phyloP scores from a whole-genome alignment of 1,140 invertebrate species.

The Melitaea cinxia region DNA sequence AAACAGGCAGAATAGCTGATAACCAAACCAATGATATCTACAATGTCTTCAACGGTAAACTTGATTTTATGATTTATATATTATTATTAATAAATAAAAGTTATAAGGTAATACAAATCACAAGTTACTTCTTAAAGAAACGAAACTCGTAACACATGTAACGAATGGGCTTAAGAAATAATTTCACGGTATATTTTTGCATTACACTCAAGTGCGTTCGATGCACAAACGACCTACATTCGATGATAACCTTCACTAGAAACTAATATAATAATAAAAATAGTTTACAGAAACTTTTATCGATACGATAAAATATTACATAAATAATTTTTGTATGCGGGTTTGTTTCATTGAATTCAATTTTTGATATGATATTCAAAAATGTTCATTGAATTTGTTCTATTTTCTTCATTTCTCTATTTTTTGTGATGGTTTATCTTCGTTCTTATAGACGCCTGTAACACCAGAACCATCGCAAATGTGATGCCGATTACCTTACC shows the following conservation, averaged over 20 bases:
- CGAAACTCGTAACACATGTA: background rate
- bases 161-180: conserved; percentile 3
- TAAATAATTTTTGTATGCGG: background rate
- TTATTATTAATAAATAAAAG: background rate
- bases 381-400: too few relatives aligned
- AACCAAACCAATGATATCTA: background rate
- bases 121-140: background rate
- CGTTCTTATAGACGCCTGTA: too few relatives aligned
- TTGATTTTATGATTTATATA: too few relatives aligned
- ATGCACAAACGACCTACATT: conserved; percentile 8
- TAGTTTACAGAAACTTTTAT: conserved; percentile 9
- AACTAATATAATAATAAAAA: conserved; percentile 2
- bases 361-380: too few relatives aligned
- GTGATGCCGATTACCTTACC: too few relatives aligned
- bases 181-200: conserved; percentile 26
- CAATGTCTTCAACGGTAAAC: background rate
- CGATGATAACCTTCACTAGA: conserved; percentile 11
- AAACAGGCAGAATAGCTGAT: background rate
- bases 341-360: too few relatives aligned
- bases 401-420: too few relatives aligned
- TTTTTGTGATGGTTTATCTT: too few relatives aligned
- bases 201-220: conserved; percentile 2
- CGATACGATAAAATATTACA: background rate
- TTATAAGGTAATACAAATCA: background rate
- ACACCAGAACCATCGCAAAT: too few relatives aligned